Percentiles rank a stretch among this genome's conserved stretches.
Conservation (phyloP, 2,888 invertebrate genomes). For the Brachyptera risi region DNA sequence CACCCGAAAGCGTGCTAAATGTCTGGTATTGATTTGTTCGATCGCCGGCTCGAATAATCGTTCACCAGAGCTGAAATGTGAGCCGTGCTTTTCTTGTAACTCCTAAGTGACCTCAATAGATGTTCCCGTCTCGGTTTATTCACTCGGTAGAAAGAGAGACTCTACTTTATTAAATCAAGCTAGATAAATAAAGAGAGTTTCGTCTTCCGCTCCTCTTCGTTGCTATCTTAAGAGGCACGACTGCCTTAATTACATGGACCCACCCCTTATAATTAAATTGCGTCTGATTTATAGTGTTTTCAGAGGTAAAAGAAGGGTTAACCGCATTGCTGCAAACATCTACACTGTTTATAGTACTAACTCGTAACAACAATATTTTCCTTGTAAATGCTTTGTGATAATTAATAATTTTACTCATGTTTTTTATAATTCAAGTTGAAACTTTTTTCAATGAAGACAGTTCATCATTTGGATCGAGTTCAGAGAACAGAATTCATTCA, state of each 20-base stretch:
- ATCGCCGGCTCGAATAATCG: constrained; percentile 1
- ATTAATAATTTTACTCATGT: too few species aligned
- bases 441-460: too few species aligned
- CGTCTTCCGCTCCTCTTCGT: background rate
- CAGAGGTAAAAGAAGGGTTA: constrained; percentile 13
- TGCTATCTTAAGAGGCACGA: constrained; percentile 15
- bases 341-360: too few species aligned
- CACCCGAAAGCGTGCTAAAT: too few species aligned
- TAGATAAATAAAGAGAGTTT: constrained; percentile 11
- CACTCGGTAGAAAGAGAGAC: background rate
- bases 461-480: too few species aligned
- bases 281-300: constrained; percentile 27
- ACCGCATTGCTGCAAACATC: constrained; percentile 12
- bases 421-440: too few species aligned
- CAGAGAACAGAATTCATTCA: too few species aligned
- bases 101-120: constrained; percentile 11
- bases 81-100: background rate
- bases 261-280: constrained; percentile 26
- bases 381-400: too few species aligned
- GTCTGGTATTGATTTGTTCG: background rate
- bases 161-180: constrained; percentile 20
- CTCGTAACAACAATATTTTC: too few species aligned
- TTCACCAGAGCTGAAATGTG: background rate
- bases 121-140: constrained; percentile 8
- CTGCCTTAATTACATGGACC: constrained; percentile 27